Conservation (phyloP, 2,888 invertebrate genomes). For the Artemia sp. region DNA sequence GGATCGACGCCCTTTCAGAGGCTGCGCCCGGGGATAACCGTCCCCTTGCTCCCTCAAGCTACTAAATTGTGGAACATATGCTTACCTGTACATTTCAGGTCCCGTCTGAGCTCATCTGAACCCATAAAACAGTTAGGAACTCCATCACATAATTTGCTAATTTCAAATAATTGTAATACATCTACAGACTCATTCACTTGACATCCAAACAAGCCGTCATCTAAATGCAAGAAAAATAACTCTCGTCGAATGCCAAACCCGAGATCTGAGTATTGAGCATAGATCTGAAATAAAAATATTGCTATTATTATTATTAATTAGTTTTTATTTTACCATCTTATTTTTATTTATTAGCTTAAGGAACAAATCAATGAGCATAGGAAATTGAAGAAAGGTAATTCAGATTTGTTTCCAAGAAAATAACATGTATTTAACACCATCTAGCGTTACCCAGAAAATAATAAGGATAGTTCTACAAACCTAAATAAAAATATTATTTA, state of each 20-base stretch:
- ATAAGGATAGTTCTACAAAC: too few relatives aligned
- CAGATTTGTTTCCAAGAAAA: too few relatives aligned
- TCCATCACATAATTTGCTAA: constrained; percentile 84
- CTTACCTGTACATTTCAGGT: constrained; percentile 86
- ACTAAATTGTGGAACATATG: constrained; percentile 24
- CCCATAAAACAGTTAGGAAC: constrained; percentile 74
- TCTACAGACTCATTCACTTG: constrained; percentile 92
- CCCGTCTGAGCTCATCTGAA: constrained; percentile 71
- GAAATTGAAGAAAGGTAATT: too few relatives aligned
- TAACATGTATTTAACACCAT: too few relatives aligned
- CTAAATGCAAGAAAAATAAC: constrained; percentile 88
- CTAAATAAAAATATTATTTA: too few relatives aligned
- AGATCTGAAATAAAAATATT: constrained; percentile 21
- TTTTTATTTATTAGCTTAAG: too few relatives aligned
- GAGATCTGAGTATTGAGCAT: constrained; percentile 26
- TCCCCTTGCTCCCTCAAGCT: not conserved
- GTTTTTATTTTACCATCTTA: too few relatives aligned
- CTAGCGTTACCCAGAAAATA: too few relatives aligned
- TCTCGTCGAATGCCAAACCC: constrained; percentile 40
- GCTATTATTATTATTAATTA: too few relatives aligned
- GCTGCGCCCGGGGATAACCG: not conserved
- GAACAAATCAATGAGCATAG: too few relatives aligned
- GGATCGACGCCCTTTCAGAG: not conserved
- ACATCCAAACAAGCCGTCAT: constrained; percentile 93
- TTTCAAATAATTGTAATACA: constrained; percentile 81